Base-by-base conservation (phyloP, 2,888 invertebrate species). In the Falcaria lacertinaria region DNA sequence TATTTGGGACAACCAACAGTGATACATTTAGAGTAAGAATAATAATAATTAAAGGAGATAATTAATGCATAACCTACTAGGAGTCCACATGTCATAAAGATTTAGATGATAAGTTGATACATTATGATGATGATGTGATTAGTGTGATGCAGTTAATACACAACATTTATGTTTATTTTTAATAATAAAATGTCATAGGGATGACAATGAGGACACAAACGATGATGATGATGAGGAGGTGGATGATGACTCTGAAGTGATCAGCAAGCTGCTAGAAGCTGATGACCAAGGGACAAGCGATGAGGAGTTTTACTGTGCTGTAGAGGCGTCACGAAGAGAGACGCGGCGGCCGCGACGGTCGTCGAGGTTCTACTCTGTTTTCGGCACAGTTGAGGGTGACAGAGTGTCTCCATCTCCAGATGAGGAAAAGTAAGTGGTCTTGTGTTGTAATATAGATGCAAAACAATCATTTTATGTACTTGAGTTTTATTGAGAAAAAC, bases 221-320 rank as follows among this genome's bases (percentile, higher is more conserved):
- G 52, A 52, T 13, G 47, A 46, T 0, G 67, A 67, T n/a, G 74
- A 69, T 37, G 67, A 77, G 32, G 80, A 78, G 34, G 60, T 79
- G 11, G 78, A 87, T 54, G 86, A 86, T 62, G 85, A 84, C 36
- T 74, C 80, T 0, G 83, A 83, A 45, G 80, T 85, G 4, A 84
- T 86, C 50, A 83, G 79, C 54, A 84, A 84, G 48, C 58, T 86
- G n/a, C 51, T 82, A 13, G 80, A 86, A 43, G 84, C 76, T 0
- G 86, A 86, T 33, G 80, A 77, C 11, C 28, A 28, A 37, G 74
- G 71, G 34, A 60, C 69, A 0, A 69, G 66, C 7, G 80, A 80
- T 57, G 83, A 81, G 13, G 83, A 83, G 17, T 81, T 76, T 50
- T 67, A 67, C 38, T 78, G 75, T 42, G 51, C 71, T 0, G 54